Base-by-base conservation (phyloP, 2,113 vertebrate genomes). In the Anser cygnoides region DNA sequence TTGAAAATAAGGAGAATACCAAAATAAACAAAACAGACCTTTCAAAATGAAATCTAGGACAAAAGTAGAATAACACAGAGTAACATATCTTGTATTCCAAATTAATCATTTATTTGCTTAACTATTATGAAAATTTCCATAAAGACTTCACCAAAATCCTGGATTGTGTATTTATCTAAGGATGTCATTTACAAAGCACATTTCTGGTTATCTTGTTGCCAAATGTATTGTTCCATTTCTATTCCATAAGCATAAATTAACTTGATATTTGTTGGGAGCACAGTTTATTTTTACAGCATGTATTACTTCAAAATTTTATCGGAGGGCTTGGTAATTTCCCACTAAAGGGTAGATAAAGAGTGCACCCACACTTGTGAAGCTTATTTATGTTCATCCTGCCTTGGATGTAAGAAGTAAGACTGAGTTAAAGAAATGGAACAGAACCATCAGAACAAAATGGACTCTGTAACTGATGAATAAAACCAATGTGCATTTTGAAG, bases 31-130 rank as follows among this genome's bases (percentile, higher is more conserved):
- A 81, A 39, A 22, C 8, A 70, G 29, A 68, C 7, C 29, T 54
- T 82, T 22, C n/a, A 73, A 80, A 82, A 83, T 35, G 14, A 93
- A 92, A 92, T 65, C 92, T 28, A 62, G 13, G 28, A 90, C 25
- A 63, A 78, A 93, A 91, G 25, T 6, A 92, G 67, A 86, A 44
- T 25, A 80, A 73, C 61, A 28, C 86, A 87, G 41, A 89, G 66
- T 49, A 8, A 19, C 88, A 23, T 76, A 46, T 2, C 17, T 71
- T 91, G 13, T 73, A 21, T 57, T 94, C 62, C 58, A 89, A 52
- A 55, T 85, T 70, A 90, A 91, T 44, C 55, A 66, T 13, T 62
- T 91, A 62, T 92, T 96, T 92, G 20, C 80, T 79, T 77, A 96
- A 54, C 13, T 89, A 25, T 67, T 70, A 78, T 93, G 76, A 86